Conservation (phyloP, 2,888 invertebrate species). For the Macrophya alboannulata region DNA sequence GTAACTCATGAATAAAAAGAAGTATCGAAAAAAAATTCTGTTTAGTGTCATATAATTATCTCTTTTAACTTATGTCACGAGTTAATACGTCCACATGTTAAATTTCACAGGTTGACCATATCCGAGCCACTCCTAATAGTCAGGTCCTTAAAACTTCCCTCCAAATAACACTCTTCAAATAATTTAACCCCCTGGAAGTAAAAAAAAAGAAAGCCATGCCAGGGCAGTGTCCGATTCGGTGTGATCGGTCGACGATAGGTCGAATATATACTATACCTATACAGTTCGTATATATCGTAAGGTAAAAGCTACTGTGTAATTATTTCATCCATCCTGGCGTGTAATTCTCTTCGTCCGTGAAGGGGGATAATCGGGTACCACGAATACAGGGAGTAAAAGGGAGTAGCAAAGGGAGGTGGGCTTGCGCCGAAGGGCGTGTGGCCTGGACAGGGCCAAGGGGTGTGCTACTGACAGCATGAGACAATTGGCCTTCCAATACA, state of each 20-base stretch:
- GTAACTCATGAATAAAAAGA: neutral
- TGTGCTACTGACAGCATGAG: conserved; percentile 80
- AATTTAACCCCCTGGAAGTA: neutral
- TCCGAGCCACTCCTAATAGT: neutral
- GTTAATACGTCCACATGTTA: neutral
- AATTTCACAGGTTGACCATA: conserved; percentile 20
- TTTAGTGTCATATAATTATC: neutral
- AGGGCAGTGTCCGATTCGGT: neutral
- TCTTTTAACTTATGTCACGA: neutral
- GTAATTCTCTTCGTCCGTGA: conserved; percentile 73
- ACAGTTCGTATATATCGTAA: neutral
- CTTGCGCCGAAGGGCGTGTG: conserved; percentile 73
- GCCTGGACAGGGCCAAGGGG: conserved; percentile 78
- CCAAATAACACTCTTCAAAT: neutral
- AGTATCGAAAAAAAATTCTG: neutral
- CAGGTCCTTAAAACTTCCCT: neutral
- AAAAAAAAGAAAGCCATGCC: neutral
- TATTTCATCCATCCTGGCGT: conserved; percentile 79
- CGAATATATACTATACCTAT: too few relatives aligned
- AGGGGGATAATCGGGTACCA: conserved; percentile 60
- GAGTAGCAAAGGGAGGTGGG: conserved; percentile 1
- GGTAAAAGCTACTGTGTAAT: conserved; percentile 70
- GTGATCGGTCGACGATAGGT: neutral
- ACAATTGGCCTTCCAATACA: conserved; percentile 79
- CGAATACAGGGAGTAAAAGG: conserved; percentile 59